Percentiles rank a stretch among this genome's conserved stretches.
phyloP scores from a whole-genome alignment of 2,888 invertebrate species.

The Thymelicus acteon region DNA sequence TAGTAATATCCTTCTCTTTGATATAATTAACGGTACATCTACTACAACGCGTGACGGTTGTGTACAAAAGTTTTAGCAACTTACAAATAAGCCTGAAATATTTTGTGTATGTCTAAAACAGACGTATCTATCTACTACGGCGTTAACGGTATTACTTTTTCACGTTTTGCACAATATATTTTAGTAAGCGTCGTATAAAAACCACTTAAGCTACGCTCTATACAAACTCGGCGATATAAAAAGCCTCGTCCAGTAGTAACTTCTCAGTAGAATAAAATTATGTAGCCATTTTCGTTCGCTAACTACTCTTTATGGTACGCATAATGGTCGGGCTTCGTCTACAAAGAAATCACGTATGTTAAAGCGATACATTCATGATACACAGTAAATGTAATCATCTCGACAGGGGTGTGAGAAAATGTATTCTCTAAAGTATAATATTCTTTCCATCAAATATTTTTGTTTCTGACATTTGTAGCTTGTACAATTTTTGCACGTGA shows the following conservation, averaged over 20 bases:
- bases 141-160: slow-evolving; percentile 21
- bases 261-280: slow-evolving; percentile 30
- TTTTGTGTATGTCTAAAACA: not conserved
- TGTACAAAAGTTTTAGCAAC: too few species aligned
- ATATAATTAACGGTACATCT: too few species aligned
- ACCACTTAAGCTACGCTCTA: slow-evolving; percentile 29
- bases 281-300: slow-evolving; percentile 29
- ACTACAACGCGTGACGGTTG: too few species aligned
- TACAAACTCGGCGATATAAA: slow-evolving; percentile 27
- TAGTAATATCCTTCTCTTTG: too few species aligned
- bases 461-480: too few species aligned
- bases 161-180: slow-evolving; percentile 20
- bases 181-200: slow-evolving; percentile 29
- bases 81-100: not conserved
- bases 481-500: too few species aligned
- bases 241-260: slow-evolving; percentile 21
- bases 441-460: too few species aligned
- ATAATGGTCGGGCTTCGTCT: slow-evolving; percentile 1
- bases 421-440: not conserved
- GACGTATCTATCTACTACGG: not conserved
- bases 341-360: not conserved
- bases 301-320: slow-evolving; percentile 21
- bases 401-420: not conserved
- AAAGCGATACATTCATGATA: not conserved
- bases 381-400: not conserved